phyloP scores from a whole-genome alignment of 1,140 invertebrate genomes.

The Galleria mellonella region DNA sequence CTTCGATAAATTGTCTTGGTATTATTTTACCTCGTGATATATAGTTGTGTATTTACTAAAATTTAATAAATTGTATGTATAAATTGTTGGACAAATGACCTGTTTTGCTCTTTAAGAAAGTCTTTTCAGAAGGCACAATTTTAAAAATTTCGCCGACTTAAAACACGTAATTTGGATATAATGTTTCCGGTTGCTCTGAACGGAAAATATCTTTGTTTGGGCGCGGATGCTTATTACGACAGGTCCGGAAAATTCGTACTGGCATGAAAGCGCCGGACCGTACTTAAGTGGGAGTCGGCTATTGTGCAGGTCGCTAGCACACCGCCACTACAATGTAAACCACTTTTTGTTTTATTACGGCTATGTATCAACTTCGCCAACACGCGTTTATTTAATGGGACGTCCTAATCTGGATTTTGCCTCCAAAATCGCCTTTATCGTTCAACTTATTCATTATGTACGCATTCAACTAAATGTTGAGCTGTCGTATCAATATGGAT shows the following conservation, averaged over 20 bases:
- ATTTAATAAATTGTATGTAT: background rate
- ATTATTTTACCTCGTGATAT: background rate
- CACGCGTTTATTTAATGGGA: slow-evolving; percentile 46
- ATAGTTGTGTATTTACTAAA: background rate
- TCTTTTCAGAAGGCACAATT: slow-evolving; percentile 3
- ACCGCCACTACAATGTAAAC: slow-evolving; percentile 38
- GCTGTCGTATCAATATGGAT: slow-evolving; percentile 2
- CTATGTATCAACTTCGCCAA: slow-evolving; percentile 42
- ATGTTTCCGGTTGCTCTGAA: slow-evolving; percentile 42
- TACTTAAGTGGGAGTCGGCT: slow-evolving; percentile 41
- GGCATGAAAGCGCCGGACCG: slow-evolving; percentile 42
- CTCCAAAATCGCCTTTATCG: slow-evolving; percentile 1
- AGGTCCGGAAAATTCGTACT: slow-evolving; percentile 45
- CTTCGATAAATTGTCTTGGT: background rate
- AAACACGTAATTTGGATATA: slow-evolving; percentile 38
- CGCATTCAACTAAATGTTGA: background rate
- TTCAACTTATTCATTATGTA: background rate
- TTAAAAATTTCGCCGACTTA: slow-evolving; percentile 20
- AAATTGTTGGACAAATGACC: background rate
- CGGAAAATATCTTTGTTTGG: slow-evolving; percentile 54
- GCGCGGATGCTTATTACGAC: slow-evolving; percentile 53
- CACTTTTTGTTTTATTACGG: slow-evolving; percentile 49
- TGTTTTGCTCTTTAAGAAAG: background rate
- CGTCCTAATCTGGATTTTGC: slow-evolving; percentile 17
- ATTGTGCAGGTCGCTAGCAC: slow-evolving; percentile 34